Conservation (phyloP, 1,140 invertebrate species). For the Lethrus apterus region DNA sequence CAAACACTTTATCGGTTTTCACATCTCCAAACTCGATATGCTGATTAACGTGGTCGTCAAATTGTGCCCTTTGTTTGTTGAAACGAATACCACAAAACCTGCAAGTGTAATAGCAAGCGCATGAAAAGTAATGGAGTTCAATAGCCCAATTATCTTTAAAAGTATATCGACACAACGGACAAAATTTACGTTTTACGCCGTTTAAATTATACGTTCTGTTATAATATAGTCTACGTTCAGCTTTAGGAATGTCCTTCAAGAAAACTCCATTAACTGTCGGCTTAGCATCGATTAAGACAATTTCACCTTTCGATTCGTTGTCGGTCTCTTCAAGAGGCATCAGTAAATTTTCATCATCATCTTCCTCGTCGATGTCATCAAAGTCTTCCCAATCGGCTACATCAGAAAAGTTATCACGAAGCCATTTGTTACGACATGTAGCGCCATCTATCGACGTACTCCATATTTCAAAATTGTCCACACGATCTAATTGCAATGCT, state of each 20-base stretch:
- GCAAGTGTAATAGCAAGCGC: conserved; percentile 36
- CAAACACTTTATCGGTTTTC: conserved; percentile 32
- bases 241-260: conserved; percentile 31
- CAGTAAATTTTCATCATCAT: conserved; percentile 24
- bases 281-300: conserved; percentile 17
- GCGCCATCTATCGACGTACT: conserved; percentile 21
- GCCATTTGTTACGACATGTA: conserved; percentile 32
- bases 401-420: conserved; percentile 16
- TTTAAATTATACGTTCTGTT: conserved; percentile 19
- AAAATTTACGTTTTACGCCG: conserved; percentile 37
- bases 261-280: conserved; percentile 25
- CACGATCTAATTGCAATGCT: conserved; percentile 27
- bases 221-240: conserved; percentile 24
- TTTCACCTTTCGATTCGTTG: conserved; percentile 16
- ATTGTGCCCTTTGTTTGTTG: conserved; percentile 36
- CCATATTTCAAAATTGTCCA: conserved; percentile 31
- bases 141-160: conserved; percentile 42
- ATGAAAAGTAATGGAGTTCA: conserved; percentile 37
- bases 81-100: conserved; percentile 38
- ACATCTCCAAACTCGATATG: conserved; percentile 30
- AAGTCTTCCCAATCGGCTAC: conserved; percentile 3
- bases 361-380: conserved; percentile 17
- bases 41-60: conserved; percentile 31
- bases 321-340: conserved; percentile 22
- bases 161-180: conserved; percentile 36